Evolutionary conservation across 2,888 invertebrate genomes (phyloP).

Genomic region (Oscheius sp.): DNA sequence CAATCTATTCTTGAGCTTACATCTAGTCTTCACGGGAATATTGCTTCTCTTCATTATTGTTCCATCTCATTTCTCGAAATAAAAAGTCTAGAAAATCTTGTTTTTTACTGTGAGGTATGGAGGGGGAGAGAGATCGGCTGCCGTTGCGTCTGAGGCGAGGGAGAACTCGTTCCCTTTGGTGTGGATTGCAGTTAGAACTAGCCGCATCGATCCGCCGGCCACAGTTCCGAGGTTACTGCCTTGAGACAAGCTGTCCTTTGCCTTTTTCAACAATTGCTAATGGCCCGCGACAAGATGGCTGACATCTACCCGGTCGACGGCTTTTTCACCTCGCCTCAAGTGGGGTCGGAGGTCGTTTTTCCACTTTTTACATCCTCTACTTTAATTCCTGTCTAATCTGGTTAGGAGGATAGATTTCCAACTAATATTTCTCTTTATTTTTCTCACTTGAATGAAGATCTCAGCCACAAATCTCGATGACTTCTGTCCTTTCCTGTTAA

Average conservation of each 20-base stretch:
- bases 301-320: not conserved
- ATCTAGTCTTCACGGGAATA: slow-evolving; percentile 23
- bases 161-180: slow-evolving; percentile 21
- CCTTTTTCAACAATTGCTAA: too few relatives aligned
- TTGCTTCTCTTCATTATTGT: slow-evolving; percentile 6
- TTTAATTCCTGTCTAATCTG: too few relatives aligned
- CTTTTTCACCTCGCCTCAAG: slow-evolving; percentile 15
- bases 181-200: too few relatives aligned
- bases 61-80: not conserved
- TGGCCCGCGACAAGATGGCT: too few relatives aligned
- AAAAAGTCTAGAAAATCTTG: not conserved
- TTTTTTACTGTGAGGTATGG: too few relatives aligned
- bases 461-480: too few relatives aligned
- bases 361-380: too few relatives aligned
- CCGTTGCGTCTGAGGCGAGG: slow-evolving; percentile 11
- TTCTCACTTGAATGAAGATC: not conserved
- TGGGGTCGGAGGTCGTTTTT: too few relatives aligned
- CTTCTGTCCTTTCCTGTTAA: not conserved
- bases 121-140: not conserved
- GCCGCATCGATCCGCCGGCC: too few relatives aligned
- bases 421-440: not conserved
- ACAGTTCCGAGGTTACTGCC: too few relatives aligned
- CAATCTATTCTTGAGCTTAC: slow-evolving; percentile 10
- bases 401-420: too few relatives aligned
- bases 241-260: not conserved